Conservation (phyloP, 2,797 vertebrate genomes). For the Glossophaga mutica region DNA sequence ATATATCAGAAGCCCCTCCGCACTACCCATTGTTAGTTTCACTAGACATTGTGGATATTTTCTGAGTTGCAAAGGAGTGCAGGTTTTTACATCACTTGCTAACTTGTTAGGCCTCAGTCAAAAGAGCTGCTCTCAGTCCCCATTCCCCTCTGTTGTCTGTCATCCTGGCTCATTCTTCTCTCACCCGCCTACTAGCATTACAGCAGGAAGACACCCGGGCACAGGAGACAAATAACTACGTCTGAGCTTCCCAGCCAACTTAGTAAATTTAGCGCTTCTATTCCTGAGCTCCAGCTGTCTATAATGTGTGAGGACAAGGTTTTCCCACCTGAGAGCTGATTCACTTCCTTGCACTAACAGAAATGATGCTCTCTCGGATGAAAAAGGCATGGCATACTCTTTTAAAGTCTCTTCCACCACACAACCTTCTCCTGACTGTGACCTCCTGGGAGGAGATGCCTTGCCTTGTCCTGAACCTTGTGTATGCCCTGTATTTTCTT, state of each 20-base stretch:
- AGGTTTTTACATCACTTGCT: neutral
- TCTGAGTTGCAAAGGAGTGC: neutral
- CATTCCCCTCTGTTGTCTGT: neutral
- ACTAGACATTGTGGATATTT: neutral
- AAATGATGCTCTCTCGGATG: neutral
- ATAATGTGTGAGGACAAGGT: neutral
- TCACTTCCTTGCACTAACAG: constrained; percentile 16
- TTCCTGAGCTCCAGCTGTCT: neutral
- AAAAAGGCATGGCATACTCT: neutral
- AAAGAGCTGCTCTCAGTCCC: neutral
- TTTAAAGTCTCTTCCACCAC: neutral
- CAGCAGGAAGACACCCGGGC: neutral
- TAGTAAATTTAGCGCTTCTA: neutral
- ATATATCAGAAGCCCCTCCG: neutral
- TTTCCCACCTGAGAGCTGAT: neutral
- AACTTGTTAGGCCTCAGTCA: neutral
- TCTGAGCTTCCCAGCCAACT: neutral
- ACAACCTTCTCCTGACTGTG: neutral
- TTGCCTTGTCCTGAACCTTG: neutral
- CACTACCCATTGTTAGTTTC: neutral
- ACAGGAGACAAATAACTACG: neutral
- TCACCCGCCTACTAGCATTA: too few species aligned
- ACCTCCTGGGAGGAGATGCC: neutral
- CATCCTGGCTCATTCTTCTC: neutral
- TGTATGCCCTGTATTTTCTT: neutral